These are phyloP conservation scores for Melospiza georgiana DNA, from an alignment of 2,113 vertebrate genomes.

Conservation along the genomic window DNA sequence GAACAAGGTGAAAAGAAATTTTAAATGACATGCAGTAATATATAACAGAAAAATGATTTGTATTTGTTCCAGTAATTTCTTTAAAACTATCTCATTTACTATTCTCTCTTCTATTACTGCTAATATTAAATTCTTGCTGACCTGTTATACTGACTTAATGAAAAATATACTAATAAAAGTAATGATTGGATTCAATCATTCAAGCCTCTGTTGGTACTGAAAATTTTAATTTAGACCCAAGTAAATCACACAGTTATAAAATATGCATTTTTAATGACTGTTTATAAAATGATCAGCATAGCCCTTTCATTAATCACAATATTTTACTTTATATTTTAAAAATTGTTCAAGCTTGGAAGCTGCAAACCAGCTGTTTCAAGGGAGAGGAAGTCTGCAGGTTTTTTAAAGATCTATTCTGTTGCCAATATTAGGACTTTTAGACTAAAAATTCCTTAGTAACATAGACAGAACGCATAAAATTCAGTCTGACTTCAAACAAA, in stretches of 20 bases:
- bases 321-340: background rate
- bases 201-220: background rate
- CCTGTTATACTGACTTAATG: background rate
- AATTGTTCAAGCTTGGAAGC: background rate
- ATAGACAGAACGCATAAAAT: background rate
- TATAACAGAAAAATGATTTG: background rate
- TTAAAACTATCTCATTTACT: background rate
- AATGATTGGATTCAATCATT: background rate
- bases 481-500: background rate
- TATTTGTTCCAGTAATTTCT: background rate
- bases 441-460: background rate
- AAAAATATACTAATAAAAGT: background rate
- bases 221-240: slow-evolving; percentile 10
- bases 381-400: background rate
- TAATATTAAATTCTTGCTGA: background rate
- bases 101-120: background rate
- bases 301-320: background rate
- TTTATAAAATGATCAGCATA: background rate
- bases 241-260: background rate
- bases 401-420: background rate
- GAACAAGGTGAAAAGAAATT: background rate
- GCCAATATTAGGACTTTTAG: background rate
- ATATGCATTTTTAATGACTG: background rate
- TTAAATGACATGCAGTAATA: background rate
- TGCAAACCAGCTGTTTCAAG: background rate